Base-by-base conservation (phyloP, 2,113 vertebrate species). In the Himantopus leucocephalus region DNA sequence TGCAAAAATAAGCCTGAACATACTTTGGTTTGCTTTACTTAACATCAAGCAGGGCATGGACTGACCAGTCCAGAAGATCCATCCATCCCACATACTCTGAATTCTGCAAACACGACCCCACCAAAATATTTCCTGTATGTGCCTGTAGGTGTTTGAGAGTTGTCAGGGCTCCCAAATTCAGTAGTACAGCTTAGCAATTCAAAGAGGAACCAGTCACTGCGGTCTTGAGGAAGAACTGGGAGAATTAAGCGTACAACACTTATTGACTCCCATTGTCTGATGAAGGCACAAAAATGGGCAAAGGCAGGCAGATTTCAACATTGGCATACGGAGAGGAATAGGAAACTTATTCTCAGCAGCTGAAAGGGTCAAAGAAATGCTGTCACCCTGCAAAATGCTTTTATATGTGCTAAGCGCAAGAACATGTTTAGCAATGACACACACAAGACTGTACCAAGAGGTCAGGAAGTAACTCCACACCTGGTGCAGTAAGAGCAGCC, bases 341-440 rank as follows among this genome's bases (percentile, higher is more conserved):
- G 73, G 77, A 84, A 88, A 80, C 29, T 64, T 89, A 30, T 45
- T 80, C n/a, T 83, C 55, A 75, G 30, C 24, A 55, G 26, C 34
- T 48, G 29, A 71, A 68, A 93, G 27, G 23, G 7, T 52, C 21
- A 84, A 80, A 84, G 15, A 94, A 86, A 74, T 43, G 23, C 23
- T 62, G 18, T 24, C 47, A 67, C 20, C 12, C 35, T 56, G n/a
- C 56, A 56, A 86, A 67, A 71, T 59, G 26, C 9, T 85, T 48
- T 78, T 63, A n/a, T 4, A 78, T 2, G 9, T 43, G 35, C 30
- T 29, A 85, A 94, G 35, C 45, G 19, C 30, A 87, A 56, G 35
- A 60, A 50, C 0, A 0, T 20, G 10, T 39, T 81, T 67, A 53
- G 12, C 34, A 86, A 37, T 35, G 26, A 63, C 34, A 43, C 0